Evolutionary conservation across 2,888 invertebrate genomes (phyloP).

Genomic region (Orchestes rusci): DNA sequence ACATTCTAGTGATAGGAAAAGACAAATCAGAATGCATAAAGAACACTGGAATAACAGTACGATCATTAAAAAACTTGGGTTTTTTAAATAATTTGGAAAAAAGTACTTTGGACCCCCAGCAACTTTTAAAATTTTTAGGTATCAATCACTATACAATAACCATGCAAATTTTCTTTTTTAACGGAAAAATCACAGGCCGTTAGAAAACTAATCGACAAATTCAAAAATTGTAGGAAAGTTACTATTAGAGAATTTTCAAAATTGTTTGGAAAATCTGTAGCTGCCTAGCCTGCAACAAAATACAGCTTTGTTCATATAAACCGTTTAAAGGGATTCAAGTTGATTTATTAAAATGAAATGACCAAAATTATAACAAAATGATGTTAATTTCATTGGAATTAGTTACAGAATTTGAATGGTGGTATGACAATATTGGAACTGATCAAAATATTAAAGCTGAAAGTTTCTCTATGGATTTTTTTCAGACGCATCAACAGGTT

Average conservation of each 20-base stretch:
- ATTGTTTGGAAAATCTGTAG: constrained; percentile 19
- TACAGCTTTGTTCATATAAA: constrained; percentile 34
- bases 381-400: background rate
- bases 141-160: constrained; percentile 12
- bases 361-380: constrained; percentile 10
- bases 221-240: too few species aligned
- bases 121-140: constrained; percentile 23
- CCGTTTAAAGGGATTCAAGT: constrained; percentile 13
- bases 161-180: constrained; percentile 3
- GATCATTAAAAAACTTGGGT: too few species aligned
- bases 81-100: constrained; percentile 25
- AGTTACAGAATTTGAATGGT: constrained; percentile 1
- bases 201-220: too few species aligned
- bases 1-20: background rate
- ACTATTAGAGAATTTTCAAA: too few species aligned
- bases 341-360: constrained; percentile 23
- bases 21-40: background rate
- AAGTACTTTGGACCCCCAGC: constrained; percentile 13
- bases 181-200: constrained; percentile 6
- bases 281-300: constrained; percentile 30
- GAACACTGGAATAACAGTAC: too few species aligned
- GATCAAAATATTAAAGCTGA: constrained; percentile 17
- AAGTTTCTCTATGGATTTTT: constrained; percentile 24
- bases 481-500: constrained; percentile 18
- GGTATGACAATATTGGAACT: background rate